These are phyloP conservation scores for Phaetusa simplex DNA, from an alignment of 2,113 vertebrate species.

Conservation along the genomic window DNA sequence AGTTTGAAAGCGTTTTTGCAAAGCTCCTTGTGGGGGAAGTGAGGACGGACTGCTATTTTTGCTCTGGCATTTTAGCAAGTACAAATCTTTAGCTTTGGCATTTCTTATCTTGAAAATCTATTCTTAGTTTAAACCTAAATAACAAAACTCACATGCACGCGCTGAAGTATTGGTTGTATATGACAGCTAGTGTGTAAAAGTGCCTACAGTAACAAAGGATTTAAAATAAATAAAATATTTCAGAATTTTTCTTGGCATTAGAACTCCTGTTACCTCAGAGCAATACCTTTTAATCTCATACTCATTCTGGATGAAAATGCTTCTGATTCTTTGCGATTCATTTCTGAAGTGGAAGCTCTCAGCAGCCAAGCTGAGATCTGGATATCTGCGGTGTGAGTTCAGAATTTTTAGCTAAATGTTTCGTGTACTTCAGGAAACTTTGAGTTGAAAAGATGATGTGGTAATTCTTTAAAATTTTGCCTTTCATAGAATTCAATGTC, in stretches of 20 bases:
- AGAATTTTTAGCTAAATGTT: not conserved
- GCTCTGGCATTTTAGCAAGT: conserved; percentile 19
- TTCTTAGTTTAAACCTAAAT: conserved; percentile 30
- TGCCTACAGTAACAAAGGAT: not conserved
- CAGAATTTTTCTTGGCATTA: not conserved
- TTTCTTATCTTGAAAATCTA: conserved; percentile 31
- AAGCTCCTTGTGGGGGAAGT: conserved; percentile 21
- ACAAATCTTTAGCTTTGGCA: conserved; percentile 26
- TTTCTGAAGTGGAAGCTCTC: not conserved
- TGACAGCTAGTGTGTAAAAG: not conserved
- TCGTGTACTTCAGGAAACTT: not conserved
- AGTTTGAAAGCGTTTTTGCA: not conserved
- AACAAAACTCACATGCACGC: not conserved
- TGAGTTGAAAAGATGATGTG: not conserved
- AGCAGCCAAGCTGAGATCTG: not conserved
- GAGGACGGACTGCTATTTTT: conserved; percentile 9
- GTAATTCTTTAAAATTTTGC: not conserved
- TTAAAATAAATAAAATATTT: not conserved
- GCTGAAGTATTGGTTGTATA: not conserved
- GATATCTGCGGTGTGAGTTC: not conserved
- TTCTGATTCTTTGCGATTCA: not conserved
- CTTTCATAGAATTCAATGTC: not conserved
- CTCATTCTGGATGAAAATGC: not conserved
- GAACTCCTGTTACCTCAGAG: not conserved
- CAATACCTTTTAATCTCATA: not conserved